phyloP scores from a whole-genome alignment of 2,113 vertebrate genomes.

The Ammodytes dubius region DNA sequence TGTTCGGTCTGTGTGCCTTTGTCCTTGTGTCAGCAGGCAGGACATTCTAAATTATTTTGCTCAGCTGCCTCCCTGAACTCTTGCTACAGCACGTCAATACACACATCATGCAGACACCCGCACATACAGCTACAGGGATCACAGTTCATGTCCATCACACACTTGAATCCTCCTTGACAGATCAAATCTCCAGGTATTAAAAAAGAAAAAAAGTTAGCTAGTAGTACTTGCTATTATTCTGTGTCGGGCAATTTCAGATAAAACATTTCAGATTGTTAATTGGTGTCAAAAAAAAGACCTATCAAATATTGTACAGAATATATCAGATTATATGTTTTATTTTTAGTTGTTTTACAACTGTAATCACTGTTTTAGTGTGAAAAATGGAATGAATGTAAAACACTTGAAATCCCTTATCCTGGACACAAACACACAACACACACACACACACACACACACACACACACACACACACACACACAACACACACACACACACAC shows the following conservation, averaged over 20 bases:
- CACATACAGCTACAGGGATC: constrained; percentile 69
- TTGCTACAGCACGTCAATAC: constrained; percentile 87
- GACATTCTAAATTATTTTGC: constrained; percentile 88
- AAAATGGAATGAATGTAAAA: constrained; percentile 25
- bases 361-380: neutral
- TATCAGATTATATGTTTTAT: constrained; percentile 6
- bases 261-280: neutral
- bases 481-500: constrained; percentile 7
- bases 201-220: constrained; percentile 20
- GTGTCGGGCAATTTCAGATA: neutral
- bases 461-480: constrained; percentile 2
- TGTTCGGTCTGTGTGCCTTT: constrained; percentile 83
- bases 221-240: constrained; percentile 3
- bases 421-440: neutral
- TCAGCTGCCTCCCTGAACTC: constrained; percentile 88
- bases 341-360: neutral
- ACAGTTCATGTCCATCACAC: constrained; percentile 78
- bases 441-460: constrained; percentile 1
- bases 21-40: constrained; percentile 89
- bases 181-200: constrained; percentile 36
- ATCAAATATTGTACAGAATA: no score
- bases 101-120: constrained; percentile 81
- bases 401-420: constrained; percentile 14
- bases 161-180: constrained; percentile 67
- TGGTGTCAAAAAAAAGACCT: neutral